Evolutionary conservation across 2,113 vertebrate species (phyloP), one percentile per base, ranked within the genome.

Genomic region (Pedionomus torquatus): DNA sequence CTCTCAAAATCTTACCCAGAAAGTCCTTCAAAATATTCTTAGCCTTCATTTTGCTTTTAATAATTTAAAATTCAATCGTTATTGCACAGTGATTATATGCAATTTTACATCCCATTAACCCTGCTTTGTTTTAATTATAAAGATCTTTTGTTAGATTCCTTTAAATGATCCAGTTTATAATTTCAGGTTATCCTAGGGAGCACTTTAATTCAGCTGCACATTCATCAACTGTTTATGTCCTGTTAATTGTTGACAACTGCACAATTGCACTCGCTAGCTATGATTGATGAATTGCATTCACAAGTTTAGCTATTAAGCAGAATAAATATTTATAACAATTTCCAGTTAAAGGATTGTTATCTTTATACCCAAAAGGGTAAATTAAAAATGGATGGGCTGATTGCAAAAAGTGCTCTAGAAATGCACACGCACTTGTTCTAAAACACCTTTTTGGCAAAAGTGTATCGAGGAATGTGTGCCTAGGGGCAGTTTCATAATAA

Each of bases 51-150:
- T 98, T 95, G 92, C 52, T 95, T 97, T 98, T 98, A 98, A 98
- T 98, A 97, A 98, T 98, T 98, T 97, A 98, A 98, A 98, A 98
- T 98, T 95, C 97, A 97, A 95, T 94, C 97, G 97, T 98, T 98
- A 98, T 97, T 98, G 97, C 98, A 98, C 96, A 96, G 94, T 25
- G 94, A 99, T 99, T 98, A 99, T 97, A 98, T 94, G 98, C 98
- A 98, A 99, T 99, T 99, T 99, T 99, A 99, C 98, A 99, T 98
- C 97, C 95, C 98, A 99, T 99, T 99, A 99, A 98, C 98, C 96
- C 95, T 96, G 98, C 98, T 98, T 99, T 99, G 98, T 99, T 99
- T 99, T 99, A 99, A 99, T 99, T 99, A 99, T 98, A 98, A 97
- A 97, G 97, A 97, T 96, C 98, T 97, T 98, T 98, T 98, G 99